These are phyloP conservation scores for Ancistrus triradiatus DNA, from an alignment of 2,113 vertebrate species.

Conservation along the genomic window DNA sequence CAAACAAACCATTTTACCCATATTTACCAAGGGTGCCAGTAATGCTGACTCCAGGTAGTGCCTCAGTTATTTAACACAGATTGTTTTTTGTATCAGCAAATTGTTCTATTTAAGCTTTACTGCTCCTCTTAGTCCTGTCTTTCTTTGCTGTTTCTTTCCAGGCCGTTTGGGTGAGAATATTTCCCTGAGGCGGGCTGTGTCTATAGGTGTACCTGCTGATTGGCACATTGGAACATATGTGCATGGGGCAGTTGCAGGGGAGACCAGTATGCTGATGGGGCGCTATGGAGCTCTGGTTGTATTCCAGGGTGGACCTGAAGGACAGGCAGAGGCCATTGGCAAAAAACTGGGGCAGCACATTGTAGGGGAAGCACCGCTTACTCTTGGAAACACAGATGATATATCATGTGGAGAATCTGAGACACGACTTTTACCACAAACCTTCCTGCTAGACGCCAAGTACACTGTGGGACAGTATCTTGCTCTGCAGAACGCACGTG, in stretches of 20 bases:
- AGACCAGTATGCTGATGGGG: slow-evolving; percentile 69
- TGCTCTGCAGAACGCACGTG: slow-evolving; percentile 66
- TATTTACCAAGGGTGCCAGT: too few species aligned
- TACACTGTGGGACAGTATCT: slow-evolving; percentile 80
- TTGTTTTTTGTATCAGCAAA: too few species aligned
- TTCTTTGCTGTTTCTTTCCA: slow-evolving; percentile 43
- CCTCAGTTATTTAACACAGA: too few species aligned
- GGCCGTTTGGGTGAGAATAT: slow-evolving; percentile 88
- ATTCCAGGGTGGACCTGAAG: slow-evolving; percentile 67
- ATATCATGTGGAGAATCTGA: slow-evolving; percentile 78
- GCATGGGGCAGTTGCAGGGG: slow-evolving; percentile 61
- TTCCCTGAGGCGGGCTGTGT: slow-evolving; percentile 74
- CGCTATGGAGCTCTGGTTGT: slow-evolving; percentile 81
- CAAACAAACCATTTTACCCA: too few species aligned
- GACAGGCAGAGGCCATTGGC: slow-evolving; percentile 58
- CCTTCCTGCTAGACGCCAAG: slow-evolving; percentile 76
- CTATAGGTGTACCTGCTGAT: slow-evolving; percentile 69
- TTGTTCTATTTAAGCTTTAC: not conserved
- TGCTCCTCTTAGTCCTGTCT: not conserved
- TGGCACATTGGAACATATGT: slow-evolving; percentile 80
- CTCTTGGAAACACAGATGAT: slow-evolving; percentile 78
- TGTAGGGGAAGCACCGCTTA: slow-evolving; percentile 79
- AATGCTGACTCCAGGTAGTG: too few species aligned
- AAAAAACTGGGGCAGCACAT: slow-evolving; percentile 82
- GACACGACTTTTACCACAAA: slow-evolving; percentile 81